A percentile compares a stretch with the other conserved stretches of the same genome.
Evolutionary conservation across 1,140 invertebrate genomes (phyloP).

Genomic region (Steinernema khuongi): DNA sequence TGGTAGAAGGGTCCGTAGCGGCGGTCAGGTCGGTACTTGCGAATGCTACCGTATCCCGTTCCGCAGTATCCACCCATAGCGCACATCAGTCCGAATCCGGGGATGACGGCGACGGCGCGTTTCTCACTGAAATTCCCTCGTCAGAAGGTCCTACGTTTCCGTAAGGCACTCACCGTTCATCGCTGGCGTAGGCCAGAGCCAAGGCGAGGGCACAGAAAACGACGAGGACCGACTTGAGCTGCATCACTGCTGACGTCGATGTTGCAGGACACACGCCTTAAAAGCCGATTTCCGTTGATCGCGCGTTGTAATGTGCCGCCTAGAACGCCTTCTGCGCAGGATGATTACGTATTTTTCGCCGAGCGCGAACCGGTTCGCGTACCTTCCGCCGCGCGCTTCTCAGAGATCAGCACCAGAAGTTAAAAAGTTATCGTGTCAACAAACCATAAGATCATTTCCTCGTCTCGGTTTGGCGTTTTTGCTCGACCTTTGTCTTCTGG

Average conservation of each 20-base stretch:
- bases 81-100: neutral
- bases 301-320: neutral
- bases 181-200: neutral
- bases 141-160: too few species aligned
- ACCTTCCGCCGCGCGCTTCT: too few species aligned
- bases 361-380: neutral
- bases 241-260: neutral
- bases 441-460: neutral
- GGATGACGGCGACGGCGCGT: neutral
- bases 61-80: neutral
- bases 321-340: neutral
- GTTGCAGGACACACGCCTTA: neutral
- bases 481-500: too few species aligned
- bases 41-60: neutral
- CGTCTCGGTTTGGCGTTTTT: neutral
- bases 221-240: neutral
- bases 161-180: neutral
- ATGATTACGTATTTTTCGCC: neutral
- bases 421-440: neutral
- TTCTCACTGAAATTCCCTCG: neutral
- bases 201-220: constrained; percentile 1
- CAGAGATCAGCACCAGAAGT: neutral
- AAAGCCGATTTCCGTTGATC: neutral
- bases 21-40: neutral
- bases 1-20: constrained; percentile 4